Base-by-base conservation (phyloP, 1,140 invertebrate species). In the Colletes latitarsis region DNA sequence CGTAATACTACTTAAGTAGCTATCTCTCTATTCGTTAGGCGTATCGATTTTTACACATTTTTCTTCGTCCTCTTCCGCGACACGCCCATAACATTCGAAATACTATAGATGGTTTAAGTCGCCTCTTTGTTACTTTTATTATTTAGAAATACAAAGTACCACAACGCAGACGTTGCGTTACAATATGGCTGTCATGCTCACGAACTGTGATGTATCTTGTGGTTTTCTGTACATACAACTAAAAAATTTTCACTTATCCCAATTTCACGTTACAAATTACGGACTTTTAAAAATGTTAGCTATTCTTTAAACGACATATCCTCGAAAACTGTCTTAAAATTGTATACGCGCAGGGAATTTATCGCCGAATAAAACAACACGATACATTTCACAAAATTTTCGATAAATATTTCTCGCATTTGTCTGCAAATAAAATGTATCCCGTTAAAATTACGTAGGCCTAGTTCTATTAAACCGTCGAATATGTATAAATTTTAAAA, bases 181-280 rank as follows among this genome's bases (percentile, higher is more conserved):
- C 67, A 80, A 85, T 89, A 89, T 89, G 89, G 88, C 88, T 89
- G 82, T 82, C 88, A 82, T 83, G 84, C 81, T 88, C 83, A 87
- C 80, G 67, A 81, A 85, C 76, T 89, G 88, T 88, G 88, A 89
- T 89, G 86, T 88, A 70, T 78, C 64, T 86, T 82, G 66, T 78
- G 60, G n/a, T 73, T 69, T 14, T 52, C 58, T 87, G 60, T 84
- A 73, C 66, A 30, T 84, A 73, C 62, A 30, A 49, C 57, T 73
- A 77, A 70, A 55, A 60, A 81, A 43, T 46, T 69, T 64, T 66
- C 52, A 15, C 72, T 63, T 79, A 82, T 4, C 14, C 58, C 46
- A n/a, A 21, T 14, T 66, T 39, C 41, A 46, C 6, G 15, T 43
- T 46, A 69, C 46, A 14, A 52, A 72, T 70, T 49, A 57, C 6